Base-by-base conservation (phyloP, 2,888 invertebrate genomes). In the Agonum fuliginosum region DNA sequence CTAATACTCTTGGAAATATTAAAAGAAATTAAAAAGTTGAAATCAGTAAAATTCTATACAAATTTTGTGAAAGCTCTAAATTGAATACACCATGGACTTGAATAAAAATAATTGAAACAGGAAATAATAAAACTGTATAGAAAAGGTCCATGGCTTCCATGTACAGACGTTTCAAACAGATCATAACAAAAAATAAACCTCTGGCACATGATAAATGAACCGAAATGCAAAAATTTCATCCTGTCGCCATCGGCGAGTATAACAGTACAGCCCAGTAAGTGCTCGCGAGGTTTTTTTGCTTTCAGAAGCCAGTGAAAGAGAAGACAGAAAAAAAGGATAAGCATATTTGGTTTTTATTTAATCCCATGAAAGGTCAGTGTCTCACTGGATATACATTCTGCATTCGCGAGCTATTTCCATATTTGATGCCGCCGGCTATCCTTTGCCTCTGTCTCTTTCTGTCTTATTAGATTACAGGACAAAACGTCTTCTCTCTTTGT, bases 141-240 rank as follows among this genome's bases (percentile, higher is more conserved):
- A 48, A 20, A 4, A n/a, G n/a, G 30, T 30, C 8, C 27, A 27
- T 14, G 27, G 27, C 6, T 58, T 58, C 12, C 54, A 58, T 58
- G n/a, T 14, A 58, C 54, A 58, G 54, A 58, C 27, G 27, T 17
- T 58, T 1, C 27, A 62, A 12, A 24, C 54, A 54, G 54, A 54
- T 54, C 54, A 54, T 17, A 46, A 12, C 6, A 22, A 54, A 54
- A 27, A 54, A 62, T 62, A 62, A 62, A 62, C 17, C 17, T 10
- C 34, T 27, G 58, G 30, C 58, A 62, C 58, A 62, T 62, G 58
- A 62, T 62, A 62, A 62, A 62, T 62, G 58, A 62, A 62, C 58
- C 17, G 12, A 30, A 62, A 62, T 62, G 58, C 58, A 62, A 62
- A 62, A 62, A 62, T 62, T 30, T 62, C 17, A 30, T 62, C 14